Base-by-base conservation (phyloP, 2,888 invertebrate species). In the Toxonevra muliebris region DNA sequence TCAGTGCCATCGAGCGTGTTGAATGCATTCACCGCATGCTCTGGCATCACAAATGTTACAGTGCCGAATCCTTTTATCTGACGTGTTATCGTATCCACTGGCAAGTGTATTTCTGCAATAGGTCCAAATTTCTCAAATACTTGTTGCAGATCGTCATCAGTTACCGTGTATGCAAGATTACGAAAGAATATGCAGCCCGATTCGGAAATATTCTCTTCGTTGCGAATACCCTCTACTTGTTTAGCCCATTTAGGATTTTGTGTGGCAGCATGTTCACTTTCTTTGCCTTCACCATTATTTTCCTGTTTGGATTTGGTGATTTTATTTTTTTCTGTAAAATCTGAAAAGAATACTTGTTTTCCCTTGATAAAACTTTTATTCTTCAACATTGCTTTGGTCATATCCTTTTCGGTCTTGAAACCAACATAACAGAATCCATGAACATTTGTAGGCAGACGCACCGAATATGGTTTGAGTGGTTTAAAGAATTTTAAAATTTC, bases 181-280 rank as follows among this genome's bases (percentile, higher is more conserved):
- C 98, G 88, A 1, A 97, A 88, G 87, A 96, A 98, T 77, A 98
- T 92, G 75, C 93, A 89, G 1, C 98, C 98, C 73, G 97, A 96
- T 81, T 95, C 95, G 0, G 91, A 93, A 69, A 95, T 92, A 73
- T 88, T 89, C 82, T 95, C 95, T 83, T 92, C 93, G 78, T 89
- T 88, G 76, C 89, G 88, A 1, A 92, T 75, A 12, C 86, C 85
- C 50, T 90, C 89, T 80, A 90, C 88, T 79, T 92, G 90, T 17
- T 86, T 86, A 69, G 87, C 86, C 91, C 91, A 92, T 75, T 88
- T 89, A 42, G 80, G 79, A 13, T 72, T 74, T 0, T 20, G 17
- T 43, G 75, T 71, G 12, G 62, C 61, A 0, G 60, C 59, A 42
- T 15, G 65, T 2, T 66, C 69, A 8, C 54, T 67, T 2, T 73